phyloP scores from a whole-genome alignment of 2,113 vertebrate genomes.

The Apteryx mantelli region DNA sequence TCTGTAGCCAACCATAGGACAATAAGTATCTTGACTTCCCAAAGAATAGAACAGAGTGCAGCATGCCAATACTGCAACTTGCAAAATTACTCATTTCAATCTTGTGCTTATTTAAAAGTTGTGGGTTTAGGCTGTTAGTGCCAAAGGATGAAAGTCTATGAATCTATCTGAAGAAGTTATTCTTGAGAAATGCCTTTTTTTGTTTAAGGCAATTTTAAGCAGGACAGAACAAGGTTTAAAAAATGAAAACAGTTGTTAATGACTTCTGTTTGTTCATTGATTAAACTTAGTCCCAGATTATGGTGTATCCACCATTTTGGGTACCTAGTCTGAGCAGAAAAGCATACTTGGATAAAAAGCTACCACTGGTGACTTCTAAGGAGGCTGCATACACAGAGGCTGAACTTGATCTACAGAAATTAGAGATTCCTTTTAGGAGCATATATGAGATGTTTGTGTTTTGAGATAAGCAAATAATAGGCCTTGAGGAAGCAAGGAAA shows the following conservation, averaged over 20 bases:
- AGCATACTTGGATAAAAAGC: not conserved
- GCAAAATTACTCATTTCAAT: not conserved
- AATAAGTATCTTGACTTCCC: not conserved
- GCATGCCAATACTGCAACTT: not conserved
- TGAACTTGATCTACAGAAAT: not conserved
- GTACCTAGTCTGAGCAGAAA: not conserved
- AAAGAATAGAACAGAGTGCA: not conserved
- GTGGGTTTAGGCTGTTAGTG: not conserved
- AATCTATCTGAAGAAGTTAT: not conserved
- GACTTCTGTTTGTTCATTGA: not conserved
- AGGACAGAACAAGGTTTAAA: not conserved
- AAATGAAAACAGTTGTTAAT: not conserved
- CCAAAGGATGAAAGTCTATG: not conserved
- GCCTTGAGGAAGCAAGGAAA: not conserved
- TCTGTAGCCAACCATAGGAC: not conserved
- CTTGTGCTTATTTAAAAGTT: not conserved
- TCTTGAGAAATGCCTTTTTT: not conserved
- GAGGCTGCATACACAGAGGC: not conserved
- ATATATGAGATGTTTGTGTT: not conserved
- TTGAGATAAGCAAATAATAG: not conserved
- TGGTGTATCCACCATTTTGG: not conserved
- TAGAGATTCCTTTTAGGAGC: not conserved
- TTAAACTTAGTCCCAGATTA: not conserved
- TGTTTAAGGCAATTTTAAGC: not conserved
- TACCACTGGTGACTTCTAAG: not conserved